Percentiles rank a stretch among this genome's conserved stretches.
Evolutionary conservation across 2,113 vertebrate genomes (phyloP).

Genomic region (Nesospiza acunhae): DNA sequence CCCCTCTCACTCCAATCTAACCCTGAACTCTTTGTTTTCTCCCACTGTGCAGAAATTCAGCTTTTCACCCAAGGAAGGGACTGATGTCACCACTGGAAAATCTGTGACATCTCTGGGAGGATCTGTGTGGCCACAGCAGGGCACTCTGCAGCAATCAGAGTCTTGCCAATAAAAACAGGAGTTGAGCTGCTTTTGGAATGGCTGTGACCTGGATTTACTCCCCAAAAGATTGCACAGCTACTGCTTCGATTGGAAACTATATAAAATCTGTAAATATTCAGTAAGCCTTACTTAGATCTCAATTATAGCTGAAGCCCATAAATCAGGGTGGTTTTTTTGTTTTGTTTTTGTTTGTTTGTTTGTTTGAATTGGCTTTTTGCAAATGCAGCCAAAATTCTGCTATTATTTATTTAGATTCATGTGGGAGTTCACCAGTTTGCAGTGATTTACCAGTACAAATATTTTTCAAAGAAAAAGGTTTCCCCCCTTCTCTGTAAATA

Average conservation of each 20-base stretch:
- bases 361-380: background rate
- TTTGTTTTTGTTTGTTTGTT: background rate
- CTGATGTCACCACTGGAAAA: background rate
- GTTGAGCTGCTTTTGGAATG: background rate
- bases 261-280: background rate
- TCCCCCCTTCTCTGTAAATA: background rate
- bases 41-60: background rate
- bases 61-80: background rate
- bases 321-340: background rate
- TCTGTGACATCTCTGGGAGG: background rate
- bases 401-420: constrained; percentile 40
- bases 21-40: background rate
- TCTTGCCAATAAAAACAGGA: background rate
- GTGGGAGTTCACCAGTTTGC: constrained; percentile 16
- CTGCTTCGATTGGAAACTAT: background rate
- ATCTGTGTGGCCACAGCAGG: background rate
- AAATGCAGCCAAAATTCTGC: constrained; percentile 12
- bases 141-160: background rate
- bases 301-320: background rate
- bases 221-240: background rate
- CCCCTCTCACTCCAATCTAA: background rate
- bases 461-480: background rate
- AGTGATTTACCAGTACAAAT: constrained; percentile 1
- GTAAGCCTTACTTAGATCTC: background rate
- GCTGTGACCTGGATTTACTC: background rate